These are phyloP conservation scores for Eudemis profundana DNA, from an alignment of 2,888 invertebrate genomes.

Conservation along the genomic window DNA sequence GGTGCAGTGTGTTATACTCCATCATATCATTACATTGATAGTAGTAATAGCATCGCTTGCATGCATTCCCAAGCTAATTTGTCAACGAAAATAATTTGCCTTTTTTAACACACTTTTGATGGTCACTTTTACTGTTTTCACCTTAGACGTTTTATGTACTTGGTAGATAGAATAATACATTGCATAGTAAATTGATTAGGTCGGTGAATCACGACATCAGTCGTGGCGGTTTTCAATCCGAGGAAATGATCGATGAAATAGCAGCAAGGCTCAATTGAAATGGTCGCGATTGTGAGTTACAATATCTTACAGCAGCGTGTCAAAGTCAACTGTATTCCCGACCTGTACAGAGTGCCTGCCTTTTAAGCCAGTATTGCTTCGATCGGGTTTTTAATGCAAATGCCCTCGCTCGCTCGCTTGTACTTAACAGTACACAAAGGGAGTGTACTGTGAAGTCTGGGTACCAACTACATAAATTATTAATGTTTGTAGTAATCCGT, in stretches of 20 bases:
- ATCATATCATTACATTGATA: background rate
- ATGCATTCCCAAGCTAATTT: no score
- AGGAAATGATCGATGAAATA: slow-evolving; percentile 1
- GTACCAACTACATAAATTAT: background rate
- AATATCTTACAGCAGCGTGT: background rate
- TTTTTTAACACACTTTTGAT: no score
- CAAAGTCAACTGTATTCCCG: background rate
- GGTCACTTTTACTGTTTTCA: no score
- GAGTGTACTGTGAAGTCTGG: slow-evolving; percentile 19
- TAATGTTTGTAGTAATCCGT: slow-evolving; percentile 12
- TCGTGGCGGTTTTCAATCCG: no score
- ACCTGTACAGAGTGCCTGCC: background rate
- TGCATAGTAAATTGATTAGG: no score
- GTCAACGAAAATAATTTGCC: no score
- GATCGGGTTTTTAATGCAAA: slow-evolving; percentile 11
- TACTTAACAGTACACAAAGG: slow-evolving; percentile 4
- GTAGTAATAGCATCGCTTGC: background rate
- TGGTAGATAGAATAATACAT: no score
- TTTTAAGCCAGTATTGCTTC: background rate
- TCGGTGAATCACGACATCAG: background rate
- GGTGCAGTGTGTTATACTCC: slow-evolving; percentile 22
- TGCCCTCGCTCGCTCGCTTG: background rate
- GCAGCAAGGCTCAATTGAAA: slow-evolving; percentile 38
- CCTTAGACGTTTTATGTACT: no score
- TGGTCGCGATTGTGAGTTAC: slow-evolving; percentile 10